Evolutionary conservation across 2,888 invertebrate genomes (phyloP), one percentile per base, ranked within the genome.

Genomic region (Drosophila ochracea): DNA sequence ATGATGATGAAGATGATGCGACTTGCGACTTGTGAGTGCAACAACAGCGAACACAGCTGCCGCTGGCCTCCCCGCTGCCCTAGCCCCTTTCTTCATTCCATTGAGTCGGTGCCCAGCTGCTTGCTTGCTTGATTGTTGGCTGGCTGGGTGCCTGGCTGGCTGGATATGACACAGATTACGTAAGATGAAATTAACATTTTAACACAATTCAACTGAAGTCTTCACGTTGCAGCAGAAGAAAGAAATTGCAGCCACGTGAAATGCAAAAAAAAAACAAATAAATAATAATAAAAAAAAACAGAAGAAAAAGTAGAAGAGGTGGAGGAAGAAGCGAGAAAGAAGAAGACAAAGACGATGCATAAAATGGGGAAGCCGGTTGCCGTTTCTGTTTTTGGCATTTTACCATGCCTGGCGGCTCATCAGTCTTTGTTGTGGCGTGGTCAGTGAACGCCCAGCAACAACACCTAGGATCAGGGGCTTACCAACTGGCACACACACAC

Each of bases 121-220:
- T 72, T 84, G 77, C 43, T 60, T 25, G 7, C 13, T 43, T 21
- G 37, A 7, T n/a, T n/a, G 53, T n/a, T 16, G 16, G 53, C 21
- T 54, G 30, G 52, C 11, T 53, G 30, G 16, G 16, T 54, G 30
- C 6, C 50, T 64, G 70, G 72, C 65, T 54, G 64, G 79, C 70
- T 85, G 87, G 85, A 83, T 91, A 90, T 91, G 91, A 91, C 88
- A 88, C 90, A 85, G 90, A 88, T 88, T 91, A 88, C 82, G 86
- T 88, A 91, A 88, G 57, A 49, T 75, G 83, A 91, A 88, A 91
- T 88, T 88, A 91, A 88, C 88, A 88, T 88, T 88, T 91, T 88
- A 88, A 88, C 88, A 88, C 90, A 88, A 88, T 88, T 88, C 90
- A 87, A 73, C 72, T 78, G 83, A 71, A 73, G 73, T 52, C 67